phyloP scores from a whole-genome alignment of 2,888 invertebrate species.

The Orchestes rusci region DNA sequence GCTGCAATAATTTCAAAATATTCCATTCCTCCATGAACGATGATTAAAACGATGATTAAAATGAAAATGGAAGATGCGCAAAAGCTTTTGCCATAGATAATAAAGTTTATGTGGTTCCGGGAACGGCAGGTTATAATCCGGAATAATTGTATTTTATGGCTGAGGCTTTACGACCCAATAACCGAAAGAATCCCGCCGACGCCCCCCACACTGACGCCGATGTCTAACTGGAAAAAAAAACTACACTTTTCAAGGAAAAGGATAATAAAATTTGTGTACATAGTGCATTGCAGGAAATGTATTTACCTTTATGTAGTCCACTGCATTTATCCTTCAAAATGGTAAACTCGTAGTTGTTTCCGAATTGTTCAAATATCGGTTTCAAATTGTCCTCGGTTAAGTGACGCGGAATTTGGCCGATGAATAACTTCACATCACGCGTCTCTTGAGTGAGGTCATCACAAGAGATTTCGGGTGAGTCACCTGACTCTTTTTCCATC shows the following conservation, averaged over 20 bases:
- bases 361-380: constrained; percentile 88
- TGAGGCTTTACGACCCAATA: no score
- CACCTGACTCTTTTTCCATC: no score
- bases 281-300: no score
- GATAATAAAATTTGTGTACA: no score
- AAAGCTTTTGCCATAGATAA: constrained; percentile 10
- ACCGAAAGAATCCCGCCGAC: no score
- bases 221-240: no score
- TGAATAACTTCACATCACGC: constrained; percentile 72
- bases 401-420: constrained; percentile 88
- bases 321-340: constrained; percentile 92
- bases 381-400: constrained; percentile 80
- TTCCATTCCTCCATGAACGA: no score
- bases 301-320: constrained; percentile 93
- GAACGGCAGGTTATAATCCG: constrained; percentile 3
- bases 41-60: constrained; percentile 13
- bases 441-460: constrained; percentile 1
- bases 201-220: no score
- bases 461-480: no score
- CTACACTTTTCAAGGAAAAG: no score
- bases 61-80: constrained; percentile 11
- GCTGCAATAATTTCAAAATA: no score
- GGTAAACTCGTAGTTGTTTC: constrained; percentile 89
- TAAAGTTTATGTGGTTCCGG: constrained; percentile 8
- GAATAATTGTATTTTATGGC: constrained; percentile 5